These are phyloP conservation scores for Spilogale gracilis DNA, from an alignment of 2,113 vertebrate species.

Conservation along the genomic window DNA sequence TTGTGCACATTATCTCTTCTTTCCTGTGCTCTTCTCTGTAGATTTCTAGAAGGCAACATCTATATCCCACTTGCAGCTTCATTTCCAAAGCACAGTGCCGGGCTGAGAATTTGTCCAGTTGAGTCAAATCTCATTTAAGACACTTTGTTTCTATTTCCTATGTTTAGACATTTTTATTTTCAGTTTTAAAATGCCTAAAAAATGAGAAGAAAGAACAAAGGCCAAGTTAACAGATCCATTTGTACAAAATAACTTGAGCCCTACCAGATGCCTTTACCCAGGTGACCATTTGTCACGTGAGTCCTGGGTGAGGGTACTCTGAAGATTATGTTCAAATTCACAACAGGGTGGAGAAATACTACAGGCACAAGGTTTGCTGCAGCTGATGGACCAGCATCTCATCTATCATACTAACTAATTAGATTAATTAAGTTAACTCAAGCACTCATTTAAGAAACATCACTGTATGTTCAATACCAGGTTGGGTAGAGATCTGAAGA, in stretches of 20 bases:
- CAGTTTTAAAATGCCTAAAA: background rate
- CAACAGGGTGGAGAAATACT: background rate
- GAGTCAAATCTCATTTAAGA: conserved; percentile 19
- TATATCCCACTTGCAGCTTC: background rate
- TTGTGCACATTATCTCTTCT: background rate
- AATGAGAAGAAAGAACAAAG: background rate
- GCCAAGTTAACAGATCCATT: background rate
- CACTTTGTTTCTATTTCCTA: background rate
- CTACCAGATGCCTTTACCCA: background rate
- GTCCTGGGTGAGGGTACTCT: background rate
- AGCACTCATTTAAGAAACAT: background rate
- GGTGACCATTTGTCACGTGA: background rate
- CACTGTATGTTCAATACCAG: background rate
- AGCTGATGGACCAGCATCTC: background rate
- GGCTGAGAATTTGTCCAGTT: background rate
- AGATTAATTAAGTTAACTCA: background rate
- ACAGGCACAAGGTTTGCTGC: background rate
- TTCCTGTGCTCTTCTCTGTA: background rate
- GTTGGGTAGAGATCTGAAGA: background rate
- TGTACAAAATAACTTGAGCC: background rate
- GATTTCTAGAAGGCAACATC: background rate
- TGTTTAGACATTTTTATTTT: background rate
- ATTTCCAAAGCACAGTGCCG: background rate
- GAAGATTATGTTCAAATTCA: background rate
- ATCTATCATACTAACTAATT: background rate